phyloP scores from a whole-genome alignment of 1,140 invertebrate genomes.

The Meloidogyne chitwoodi region DNA sequence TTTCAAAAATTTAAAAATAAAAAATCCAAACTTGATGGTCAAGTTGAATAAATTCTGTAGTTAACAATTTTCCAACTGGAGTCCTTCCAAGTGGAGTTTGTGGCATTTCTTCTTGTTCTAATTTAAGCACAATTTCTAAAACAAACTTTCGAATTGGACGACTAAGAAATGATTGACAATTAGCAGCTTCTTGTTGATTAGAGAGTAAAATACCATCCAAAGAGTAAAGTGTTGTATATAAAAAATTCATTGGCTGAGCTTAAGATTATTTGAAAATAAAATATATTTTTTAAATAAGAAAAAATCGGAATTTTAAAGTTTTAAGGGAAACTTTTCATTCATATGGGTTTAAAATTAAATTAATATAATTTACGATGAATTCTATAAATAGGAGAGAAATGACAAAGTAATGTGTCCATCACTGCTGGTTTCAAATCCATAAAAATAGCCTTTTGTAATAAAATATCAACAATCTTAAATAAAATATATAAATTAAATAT shows the following conservation, averaged over 20 bases:
- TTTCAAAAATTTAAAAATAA: conserved; percentile 8
- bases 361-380: conserved; percentile 35
- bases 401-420: conserved; percentile 20
- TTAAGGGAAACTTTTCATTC: no score
- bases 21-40: conserved; percentile 25
- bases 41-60: conserved; percentile 31
- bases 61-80: conserved; percentile 24
- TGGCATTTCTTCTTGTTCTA: conserved; percentile 24
- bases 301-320: no score
- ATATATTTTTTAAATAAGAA: no score
- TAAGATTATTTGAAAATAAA: no score
- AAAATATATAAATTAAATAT: background rate
- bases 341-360: no score
- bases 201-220: conserved; percentile 12
- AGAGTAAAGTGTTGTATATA: conserved; percentile 46
- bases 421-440: conserved; percentile 24
- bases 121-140: conserved; percentile 29
- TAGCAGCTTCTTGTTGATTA: background rate
- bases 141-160: conserved; percentile 27
- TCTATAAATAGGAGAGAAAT: conserved; percentile 39
- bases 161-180: conserved; percentile 3
- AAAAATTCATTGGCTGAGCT: conserved; percentile 46
- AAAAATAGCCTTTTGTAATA: conserved; percentile 41
- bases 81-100: background rate
- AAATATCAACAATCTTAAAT: conserved; percentile 34